Percentiles rank a stretch among this genome's conserved stretches.
Conservation (phyloP, 2,888 invertebrate genomes). For the Baccha elongata region DNA sequence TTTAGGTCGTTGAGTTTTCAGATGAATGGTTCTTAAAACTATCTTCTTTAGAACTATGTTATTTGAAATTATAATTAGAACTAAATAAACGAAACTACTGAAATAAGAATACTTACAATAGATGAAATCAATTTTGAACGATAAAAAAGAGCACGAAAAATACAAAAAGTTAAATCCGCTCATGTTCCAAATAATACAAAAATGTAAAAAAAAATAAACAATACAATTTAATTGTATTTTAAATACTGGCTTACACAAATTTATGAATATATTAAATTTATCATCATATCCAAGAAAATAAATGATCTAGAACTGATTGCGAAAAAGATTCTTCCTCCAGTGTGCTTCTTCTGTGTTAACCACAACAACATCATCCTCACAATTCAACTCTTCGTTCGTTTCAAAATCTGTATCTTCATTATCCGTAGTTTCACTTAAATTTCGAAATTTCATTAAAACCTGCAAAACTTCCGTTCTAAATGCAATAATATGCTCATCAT, state of each 20-base stretch:
- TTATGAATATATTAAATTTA: not conserved
- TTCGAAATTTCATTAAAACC: constrained; percentile 73
- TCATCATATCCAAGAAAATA: not conserved
- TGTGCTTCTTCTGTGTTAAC: constrained; percentile 74
- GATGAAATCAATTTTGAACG: too few species aligned
- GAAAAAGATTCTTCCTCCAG: constrained; percentile 73
- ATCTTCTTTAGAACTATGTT: too few species aligned
- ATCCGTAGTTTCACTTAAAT: constrained; percentile 68
- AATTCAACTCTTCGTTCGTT: constrained; percentile 4
- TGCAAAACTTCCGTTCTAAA: constrained; percentile 74
- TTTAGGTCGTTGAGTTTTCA: too few species aligned
- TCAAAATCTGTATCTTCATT: constrained; percentile 35
- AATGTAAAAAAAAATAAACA: too few species aligned
- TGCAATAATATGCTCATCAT: constrained; percentile 72
- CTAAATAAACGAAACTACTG: too few species aligned
- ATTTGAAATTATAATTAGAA: too few species aligned
- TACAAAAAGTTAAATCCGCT: too few species aligned
- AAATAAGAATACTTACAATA: too few species aligned
- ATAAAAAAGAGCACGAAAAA: too few species aligned
- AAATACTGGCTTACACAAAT: constrained; percentile 36
- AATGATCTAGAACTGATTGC: constrained; percentile 31
- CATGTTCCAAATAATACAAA: too few species aligned
- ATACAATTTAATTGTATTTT: constrained; percentile 58
- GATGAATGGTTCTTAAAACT: too few species aligned
- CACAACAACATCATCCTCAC: constrained; percentile 66